A percentile compares a stretch with the other conserved stretches of the same genome.
Conservation (phyloP, 2,888 invertebrate species). For the Ypsolopha scabrella region DNA sequence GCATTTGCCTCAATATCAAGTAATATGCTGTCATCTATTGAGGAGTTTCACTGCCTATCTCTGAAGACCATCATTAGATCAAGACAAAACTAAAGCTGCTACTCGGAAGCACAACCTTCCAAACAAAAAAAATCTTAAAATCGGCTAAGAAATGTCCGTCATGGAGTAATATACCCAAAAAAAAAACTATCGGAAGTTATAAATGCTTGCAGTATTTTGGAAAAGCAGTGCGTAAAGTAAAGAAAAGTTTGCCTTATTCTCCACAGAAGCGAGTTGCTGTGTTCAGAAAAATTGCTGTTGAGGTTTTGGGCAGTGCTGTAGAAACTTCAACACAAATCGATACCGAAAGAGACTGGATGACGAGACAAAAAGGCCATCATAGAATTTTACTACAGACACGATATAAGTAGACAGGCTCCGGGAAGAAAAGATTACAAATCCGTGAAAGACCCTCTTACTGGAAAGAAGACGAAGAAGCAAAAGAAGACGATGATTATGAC, state of each 20-base stretch:
- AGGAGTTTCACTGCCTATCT: no score
- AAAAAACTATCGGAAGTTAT: slow-evolving; percentile 7
- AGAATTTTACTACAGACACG: slow-evolving; percentile 2
- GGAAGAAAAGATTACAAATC: slow-evolving; percentile 5
- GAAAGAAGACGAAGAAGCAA: slow-evolving; percentile 5
- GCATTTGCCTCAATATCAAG: no score
- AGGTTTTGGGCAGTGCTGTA: background rate
- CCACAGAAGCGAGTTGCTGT: slow-evolving; percentile 3
- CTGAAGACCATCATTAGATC: no score
- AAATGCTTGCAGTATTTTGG: slow-evolving; percentile 4
- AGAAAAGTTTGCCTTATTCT: slow-evolving; percentile 6
- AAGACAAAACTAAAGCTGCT: no score
- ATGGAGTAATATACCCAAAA: no score
- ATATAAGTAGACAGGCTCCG: slow-evolving; percentile 4
- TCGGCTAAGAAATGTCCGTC: no score
- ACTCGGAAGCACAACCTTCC: no score
- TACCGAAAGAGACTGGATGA: background rate
- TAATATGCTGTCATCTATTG: no score
- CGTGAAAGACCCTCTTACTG: slow-evolving; percentile 3
- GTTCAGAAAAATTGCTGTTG: slow-evolving; percentile 3
- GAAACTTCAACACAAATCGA: background rate
- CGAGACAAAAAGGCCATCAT: background rate
- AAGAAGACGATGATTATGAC: slow-evolving; percentile 5
- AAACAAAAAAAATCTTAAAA: no score
- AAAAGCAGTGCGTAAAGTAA: slow-evolving; percentile 7